Percentiles rank a stretch among this genome's conserved stretches.
Evolutionary conservation across 2,797 vertebrate genomes (phyloP).

Genomic region (Hoplostethus atlanticus): DNA sequence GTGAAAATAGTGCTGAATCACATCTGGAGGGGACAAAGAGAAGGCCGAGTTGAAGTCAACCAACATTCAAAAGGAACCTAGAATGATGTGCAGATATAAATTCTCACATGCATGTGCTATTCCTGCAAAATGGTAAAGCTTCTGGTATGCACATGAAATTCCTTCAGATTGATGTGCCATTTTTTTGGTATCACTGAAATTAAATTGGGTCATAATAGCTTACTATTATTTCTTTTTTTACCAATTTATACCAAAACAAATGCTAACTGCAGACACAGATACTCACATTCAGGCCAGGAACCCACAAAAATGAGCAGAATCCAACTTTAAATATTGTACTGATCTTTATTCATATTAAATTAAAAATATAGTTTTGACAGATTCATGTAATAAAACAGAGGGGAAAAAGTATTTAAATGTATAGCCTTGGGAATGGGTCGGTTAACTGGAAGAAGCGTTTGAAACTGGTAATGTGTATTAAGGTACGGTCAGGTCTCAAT

Average conservation of each 20-base stretch:
- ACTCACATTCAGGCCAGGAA: not conserved
- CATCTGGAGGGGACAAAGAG: conserved; percentile 17
- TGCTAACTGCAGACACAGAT: no score
- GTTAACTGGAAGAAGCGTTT: conserved; percentile 62
- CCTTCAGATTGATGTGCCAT: no score
- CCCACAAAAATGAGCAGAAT: conserved; percentile 39
- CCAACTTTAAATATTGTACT: conserved; percentile 83
- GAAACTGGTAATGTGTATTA: conserved; percentile 61
- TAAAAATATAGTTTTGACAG: conserved; percentile 99
- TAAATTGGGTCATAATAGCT: no score
- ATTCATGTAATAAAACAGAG: conserved; percentile 99
- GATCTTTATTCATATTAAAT: conserved; percentile 99
- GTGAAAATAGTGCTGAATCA: conserved; percentile 36
- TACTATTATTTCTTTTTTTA: no score
- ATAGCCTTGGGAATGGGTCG: conserved; percentile 87
- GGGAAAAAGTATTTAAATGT: conserved; percentile 93
- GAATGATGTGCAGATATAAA: not conserved
- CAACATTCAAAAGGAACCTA: conserved; percentile 16
- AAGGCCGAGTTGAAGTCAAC: conserved; percentile 21
- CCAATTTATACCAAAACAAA: no score
- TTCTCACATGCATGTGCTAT: no score
- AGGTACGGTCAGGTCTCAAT: conserved; percentile 48
- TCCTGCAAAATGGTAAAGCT: no score
- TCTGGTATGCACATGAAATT: no score
- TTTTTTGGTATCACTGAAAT: no score